A percentile compares a stretch with the other conserved stretches of the same genome.
Conservation (phyloP, 2,797 vertebrate genomes). For the Philypnodon macrostomus region DNA sequence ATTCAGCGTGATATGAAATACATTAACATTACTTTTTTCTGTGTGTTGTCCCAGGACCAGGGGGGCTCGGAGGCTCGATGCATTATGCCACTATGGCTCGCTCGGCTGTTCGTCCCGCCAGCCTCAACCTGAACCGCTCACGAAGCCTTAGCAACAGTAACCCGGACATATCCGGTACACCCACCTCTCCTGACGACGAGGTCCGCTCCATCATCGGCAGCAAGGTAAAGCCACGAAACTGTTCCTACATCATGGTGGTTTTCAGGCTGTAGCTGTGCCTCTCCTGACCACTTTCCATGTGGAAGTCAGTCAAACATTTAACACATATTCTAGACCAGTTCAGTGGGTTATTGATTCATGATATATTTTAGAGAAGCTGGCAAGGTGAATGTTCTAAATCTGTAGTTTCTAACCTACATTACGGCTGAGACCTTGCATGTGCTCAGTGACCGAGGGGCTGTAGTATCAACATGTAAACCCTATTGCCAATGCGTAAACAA, state of each 20-base stretch:
- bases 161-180: slow-evolving; percentile 96
- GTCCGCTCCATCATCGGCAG: slow-evolving; percentile 95
- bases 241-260: background rate
- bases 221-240: slow-evolving; percentile 81
- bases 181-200: slow-evolving; percentile 95
- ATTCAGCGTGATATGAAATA: too few relatives aligned
- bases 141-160: slow-evolving; percentile 99
- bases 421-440: slow-evolving; percentile 28
- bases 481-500: slow-evolving; percentile 60
- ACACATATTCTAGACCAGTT: slow-evolving; percentile 6
- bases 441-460: slow-evolving; percentile 33
- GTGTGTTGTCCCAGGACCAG: slow-evolving; percentile 59
- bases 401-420: slow-evolving; percentile 23
- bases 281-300: background rate
- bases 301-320: slow-evolving; percentile 30
- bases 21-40: too few relatives aligned
- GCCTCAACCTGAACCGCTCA: slow-evolving; percentile 95
- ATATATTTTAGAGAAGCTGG: slow-evolving; percentile 17
- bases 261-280: background rate
- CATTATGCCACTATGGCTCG: slow-evolving; percentile 98
- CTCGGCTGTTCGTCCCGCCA: slow-evolving; percentile 91
- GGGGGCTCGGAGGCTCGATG: slow-evolving; percentile 91
- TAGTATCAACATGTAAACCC: slow-evolving; percentile 53
- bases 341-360: slow-evolving; percentile 19
- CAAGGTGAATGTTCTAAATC: slow-evolving; percentile 14